Percentiles rank a stretch among this genome's conserved stretches.
Conservation (phyloP, 1,140 invertebrate genomes). For the Drosophila auraria region DNA sequence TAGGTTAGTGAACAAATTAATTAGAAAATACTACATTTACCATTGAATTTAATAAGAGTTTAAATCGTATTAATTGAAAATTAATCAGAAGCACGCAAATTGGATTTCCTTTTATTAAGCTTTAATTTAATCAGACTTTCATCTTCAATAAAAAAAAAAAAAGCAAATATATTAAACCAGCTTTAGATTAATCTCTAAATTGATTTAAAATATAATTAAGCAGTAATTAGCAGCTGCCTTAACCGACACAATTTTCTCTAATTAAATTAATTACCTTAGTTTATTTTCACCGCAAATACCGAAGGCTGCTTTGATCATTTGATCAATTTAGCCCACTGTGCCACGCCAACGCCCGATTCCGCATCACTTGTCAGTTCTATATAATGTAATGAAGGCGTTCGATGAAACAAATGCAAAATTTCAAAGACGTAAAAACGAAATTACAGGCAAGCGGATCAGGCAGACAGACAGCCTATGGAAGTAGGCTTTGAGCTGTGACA, state of each 20-base stretch:
- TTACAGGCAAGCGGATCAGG: constrained; percentile 58
- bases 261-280: constrained; percentile 23
- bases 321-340: constrained; percentile 53
- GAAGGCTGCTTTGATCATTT: not conserved
- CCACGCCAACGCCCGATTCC: constrained; percentile 43
- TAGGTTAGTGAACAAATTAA: not conserved
- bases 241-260: not conserved
- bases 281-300: not conserved
- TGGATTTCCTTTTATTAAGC: no score
- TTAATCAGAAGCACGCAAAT: not conserved
- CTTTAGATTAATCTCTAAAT: not conserved
- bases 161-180: not conserved
- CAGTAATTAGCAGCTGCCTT: not conserved
- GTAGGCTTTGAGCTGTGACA: constrained; percentile 27
- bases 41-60: not conserved
- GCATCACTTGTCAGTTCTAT: constrained; percentile 70
- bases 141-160: not conserved
- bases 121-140: not conserved
- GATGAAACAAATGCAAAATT: constrained; percentile 83
- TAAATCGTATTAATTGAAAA: not conserved
- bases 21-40: not conserved
- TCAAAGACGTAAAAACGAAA: constrained; percentile 76
- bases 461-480: constrained; percentile 25
- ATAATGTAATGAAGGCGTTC: constrained; percentile 80
- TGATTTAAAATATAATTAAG: not conserved